A percentile compares a stretch with the other conserved stretches of the same genome.
phyloP scores from a whole-genome alignment of 2,797 vertebrate genomes.

The Heteromormyrus szaboi region DNA sequence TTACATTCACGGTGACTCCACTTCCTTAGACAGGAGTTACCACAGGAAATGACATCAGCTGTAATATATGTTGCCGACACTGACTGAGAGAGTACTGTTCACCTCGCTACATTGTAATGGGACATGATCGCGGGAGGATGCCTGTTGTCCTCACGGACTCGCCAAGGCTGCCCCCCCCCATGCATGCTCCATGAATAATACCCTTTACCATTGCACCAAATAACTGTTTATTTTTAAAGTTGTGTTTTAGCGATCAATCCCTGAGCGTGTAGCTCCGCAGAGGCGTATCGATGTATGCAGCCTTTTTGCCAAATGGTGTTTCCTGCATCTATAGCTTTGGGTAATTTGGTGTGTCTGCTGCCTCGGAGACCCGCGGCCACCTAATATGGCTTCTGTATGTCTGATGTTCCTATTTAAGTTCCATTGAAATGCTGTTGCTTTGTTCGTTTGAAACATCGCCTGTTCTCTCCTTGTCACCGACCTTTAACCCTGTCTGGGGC shows the following conservation, averaged over 20 bases:
- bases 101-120: not conserved
- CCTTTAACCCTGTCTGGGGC: not conserved
- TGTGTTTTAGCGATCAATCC: not conserved
- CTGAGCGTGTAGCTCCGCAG: constrained; percentile 26
- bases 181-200: constrained; percentile 52
- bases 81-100: not conserved
- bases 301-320: constrained; percentile 53
- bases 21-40: not conserved
- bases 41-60: not conserved
- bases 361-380: constrained; percentile 54
- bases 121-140: not conserved
- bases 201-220: constrained; percentile 40
- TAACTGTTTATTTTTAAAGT: not conserved
- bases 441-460: constrained; percentile 52
- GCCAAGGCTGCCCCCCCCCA: constrained; percentile 33
- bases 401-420: constrained; percentile 66
- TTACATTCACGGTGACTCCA: not conserved
- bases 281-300: constrained; percentile 41
- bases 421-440: constrained; percentile 57
- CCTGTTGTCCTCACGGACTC: not conserved
- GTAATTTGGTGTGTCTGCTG: constrained; percentile 60
- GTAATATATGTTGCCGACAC: not conserved
- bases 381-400: constrained; percentile 69
- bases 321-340: constrained; percentile 51
- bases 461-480: constrained; percentile 71